phyloP scores from a whole-genome alignment of 2,888 invertebrate species.

The Ligdia adustata region DNA sequence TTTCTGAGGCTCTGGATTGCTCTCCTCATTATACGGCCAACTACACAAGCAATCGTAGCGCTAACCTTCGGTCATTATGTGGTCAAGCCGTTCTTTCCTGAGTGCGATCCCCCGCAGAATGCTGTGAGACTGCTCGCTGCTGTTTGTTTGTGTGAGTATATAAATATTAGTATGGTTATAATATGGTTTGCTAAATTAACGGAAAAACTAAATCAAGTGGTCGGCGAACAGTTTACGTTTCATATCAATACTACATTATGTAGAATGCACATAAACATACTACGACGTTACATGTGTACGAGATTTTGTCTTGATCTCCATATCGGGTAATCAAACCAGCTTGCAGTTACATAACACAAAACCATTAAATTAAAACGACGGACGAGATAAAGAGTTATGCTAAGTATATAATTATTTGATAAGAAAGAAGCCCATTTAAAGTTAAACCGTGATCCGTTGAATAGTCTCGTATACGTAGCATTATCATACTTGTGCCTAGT shows the following conservation, averaged over 20 bases:
- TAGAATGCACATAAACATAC: too few relatives aligned
- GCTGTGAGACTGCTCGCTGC: slow-evolving; percentile 93
- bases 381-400: too few relatives aligned
- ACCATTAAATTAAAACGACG: too few relatives aligned
- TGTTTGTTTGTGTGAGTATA: slow-evolving; percentile 90
- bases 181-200: too few relatives aligned
- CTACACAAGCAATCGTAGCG: slow-evolving; percentile 93
- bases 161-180: slow-evolving; percentile 1
- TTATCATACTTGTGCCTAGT: background rate
- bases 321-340: too few relatives aligned
- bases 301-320: too few relatives aligned
- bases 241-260: too few relatives aligned
- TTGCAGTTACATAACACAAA: too few relatives aligned
- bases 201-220: too few relatives aligned
- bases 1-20: slow-evolving; percentile 95
- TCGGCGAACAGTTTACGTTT: too few relatives aligned
- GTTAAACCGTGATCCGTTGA: too few relatives aligned
- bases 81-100: slow-evolving; percentile 92
- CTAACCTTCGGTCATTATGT: slow-evolving; percentile 96
- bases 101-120: slow-evolving; percentile 89
- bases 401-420: background rate
- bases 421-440: slow-evolving; percentile 4
- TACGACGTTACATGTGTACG: too few relatives aligned
- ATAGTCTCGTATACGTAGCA: background rate
- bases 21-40: slow-evolving; percentile 90